A percentile compares a stretch with the other conserved stretches of the same genome.
phyloP scores from a whole-genome alignment of 2,888 invertebrate species.

The Heliconius aoede region DNA sequence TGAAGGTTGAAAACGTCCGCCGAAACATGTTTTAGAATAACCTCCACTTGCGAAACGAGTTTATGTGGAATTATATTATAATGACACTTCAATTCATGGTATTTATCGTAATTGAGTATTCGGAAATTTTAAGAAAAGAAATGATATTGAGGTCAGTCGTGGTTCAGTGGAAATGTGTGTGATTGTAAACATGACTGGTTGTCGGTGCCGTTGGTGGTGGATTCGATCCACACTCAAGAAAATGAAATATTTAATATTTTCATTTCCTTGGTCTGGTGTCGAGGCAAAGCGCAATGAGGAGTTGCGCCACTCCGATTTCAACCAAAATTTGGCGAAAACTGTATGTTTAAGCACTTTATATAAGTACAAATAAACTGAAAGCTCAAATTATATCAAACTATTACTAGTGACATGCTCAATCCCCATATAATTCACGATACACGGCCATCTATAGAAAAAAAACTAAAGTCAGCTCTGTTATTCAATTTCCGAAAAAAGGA shows the following conservation, averaged over 20 bases:
- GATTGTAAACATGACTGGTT: too few relatives aligned
- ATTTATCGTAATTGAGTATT: not conserved
- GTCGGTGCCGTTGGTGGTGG: too few relatives aligned
- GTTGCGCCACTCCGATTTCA: too few relatives aligned
- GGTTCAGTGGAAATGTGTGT: too few relatives aligned
- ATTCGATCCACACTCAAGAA: too few relatives aligned
- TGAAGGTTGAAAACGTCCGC: slow-evolving; percentile 44
- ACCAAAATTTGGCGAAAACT: too few relatives aligned
- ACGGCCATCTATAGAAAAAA: slow-evolving; percentile 18
- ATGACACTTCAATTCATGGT: slow-evolving; percentile 19
- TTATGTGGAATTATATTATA: slow-evolving; percentile 31
- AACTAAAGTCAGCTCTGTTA: slow-evolving; percentile 31
- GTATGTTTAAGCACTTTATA: too few relatives aligned
- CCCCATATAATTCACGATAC: slow-evolving; percentile 13
- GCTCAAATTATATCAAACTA: not conserved
- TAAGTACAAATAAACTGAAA: not conserved
- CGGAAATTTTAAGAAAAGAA: not conserved
- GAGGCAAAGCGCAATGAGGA: too few relatives aligned
- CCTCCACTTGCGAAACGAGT: slow-evolving; percentile 32
- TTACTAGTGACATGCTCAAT: too few relatives aligned
- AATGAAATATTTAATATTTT: too few relatives aligned
- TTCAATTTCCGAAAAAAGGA: slow-evolving; percentile 47
- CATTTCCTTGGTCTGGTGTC: too few relatives aligned
- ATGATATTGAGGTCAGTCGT: too few relatives aligned
- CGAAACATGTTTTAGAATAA: slow-evolving; percentile 40